Percentiles rank a stretch among this genome's conserved stretches.
Evolutionary conservation across 2,888 invertebrate genomes (phyloP).

Genomic region (Chaitophorus viminalis): DNA sequence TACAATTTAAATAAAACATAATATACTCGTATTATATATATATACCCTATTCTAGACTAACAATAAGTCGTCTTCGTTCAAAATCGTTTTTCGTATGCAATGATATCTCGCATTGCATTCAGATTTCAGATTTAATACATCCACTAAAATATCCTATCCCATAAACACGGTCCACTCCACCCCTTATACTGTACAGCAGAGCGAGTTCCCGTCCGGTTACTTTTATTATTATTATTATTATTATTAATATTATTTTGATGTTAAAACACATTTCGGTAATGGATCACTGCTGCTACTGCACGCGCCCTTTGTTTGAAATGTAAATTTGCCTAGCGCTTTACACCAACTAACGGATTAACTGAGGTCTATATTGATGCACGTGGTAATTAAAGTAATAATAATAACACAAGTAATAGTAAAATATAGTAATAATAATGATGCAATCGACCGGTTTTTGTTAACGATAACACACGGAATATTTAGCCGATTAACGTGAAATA

Average conservation of each 20-base stretch:
- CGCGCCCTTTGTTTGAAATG: not conserved
- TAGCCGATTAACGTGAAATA: not conserved
- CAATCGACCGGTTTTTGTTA: not conserved
- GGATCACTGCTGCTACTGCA: not conserved
- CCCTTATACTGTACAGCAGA: too few relatives aligned
- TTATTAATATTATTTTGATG: not conserved
- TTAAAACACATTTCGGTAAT: not conserved
- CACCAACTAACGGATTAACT: conserved; percentile 21
- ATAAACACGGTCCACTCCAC: too few relatives aligned
- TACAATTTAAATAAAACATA: too few relatives aligned
- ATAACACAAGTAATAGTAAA: not conserved
- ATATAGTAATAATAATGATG: not conserved
- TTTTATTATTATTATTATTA: not conserved
- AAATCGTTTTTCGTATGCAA: too few relatives aligned
- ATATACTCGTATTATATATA: too few relatives aligned
- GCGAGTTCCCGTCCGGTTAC: too few relatives aligned
- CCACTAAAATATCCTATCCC: too few relatives aligned
- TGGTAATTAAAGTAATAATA: not conserved
- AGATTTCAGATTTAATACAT: too few relatives aligned
- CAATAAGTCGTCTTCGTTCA: too few relatives aligned
- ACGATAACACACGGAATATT: not conserved
- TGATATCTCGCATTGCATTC: too few relatives aligned
- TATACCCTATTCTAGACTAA: too few relatives aligned
- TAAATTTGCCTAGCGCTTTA: not conserved
- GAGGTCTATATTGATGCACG: not conserved